Evolutionary conservation across 2,797 vertebrate genomes (phyloP).

Genomic region (Alca torda): DNA sequence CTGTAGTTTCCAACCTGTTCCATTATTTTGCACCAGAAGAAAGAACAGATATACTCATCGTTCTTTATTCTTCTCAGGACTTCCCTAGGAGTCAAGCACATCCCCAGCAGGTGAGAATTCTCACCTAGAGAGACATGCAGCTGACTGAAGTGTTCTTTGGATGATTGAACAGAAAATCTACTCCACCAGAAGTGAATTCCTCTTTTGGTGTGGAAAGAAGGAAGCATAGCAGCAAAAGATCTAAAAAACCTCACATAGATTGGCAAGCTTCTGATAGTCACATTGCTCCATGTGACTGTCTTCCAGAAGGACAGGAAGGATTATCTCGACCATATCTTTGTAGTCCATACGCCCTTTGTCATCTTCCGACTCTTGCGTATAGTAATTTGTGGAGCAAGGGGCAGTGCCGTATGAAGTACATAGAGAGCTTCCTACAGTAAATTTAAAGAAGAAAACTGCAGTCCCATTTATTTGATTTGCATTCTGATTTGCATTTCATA

Average conservation of each 20-base stretch:
- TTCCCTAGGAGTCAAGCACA: background rate
- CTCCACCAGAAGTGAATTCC: background rate
- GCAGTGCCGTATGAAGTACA: background rate
- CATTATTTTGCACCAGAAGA: accelerated
- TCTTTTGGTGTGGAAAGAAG: background rate
- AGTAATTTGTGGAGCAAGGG: background rate
- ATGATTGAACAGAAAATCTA: background rate
- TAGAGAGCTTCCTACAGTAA: background rate
- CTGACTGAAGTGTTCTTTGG: background rate
- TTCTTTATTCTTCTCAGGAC: background rate
- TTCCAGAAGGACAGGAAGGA: background rate
- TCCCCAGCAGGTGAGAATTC: background rate
- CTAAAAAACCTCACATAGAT: background rate
- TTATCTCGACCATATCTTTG: background rate
- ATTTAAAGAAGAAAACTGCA: background rate
- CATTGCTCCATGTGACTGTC: background rate
- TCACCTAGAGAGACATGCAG: background rate
- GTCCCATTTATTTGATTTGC: slow-evolving; percentile 1
- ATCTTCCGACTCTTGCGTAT: background rate
- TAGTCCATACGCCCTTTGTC: background rate
- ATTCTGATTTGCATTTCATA: background rate
- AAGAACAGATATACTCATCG: background rate
- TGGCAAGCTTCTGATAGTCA: background rate
- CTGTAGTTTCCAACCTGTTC: background rate
- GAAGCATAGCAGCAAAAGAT: background rate